These are phyloP conservation scores for Caenorhabditis becei DNA, from an alignment of 2,888 invertebrate genomes.

Conservation along the genomic window DNA sequence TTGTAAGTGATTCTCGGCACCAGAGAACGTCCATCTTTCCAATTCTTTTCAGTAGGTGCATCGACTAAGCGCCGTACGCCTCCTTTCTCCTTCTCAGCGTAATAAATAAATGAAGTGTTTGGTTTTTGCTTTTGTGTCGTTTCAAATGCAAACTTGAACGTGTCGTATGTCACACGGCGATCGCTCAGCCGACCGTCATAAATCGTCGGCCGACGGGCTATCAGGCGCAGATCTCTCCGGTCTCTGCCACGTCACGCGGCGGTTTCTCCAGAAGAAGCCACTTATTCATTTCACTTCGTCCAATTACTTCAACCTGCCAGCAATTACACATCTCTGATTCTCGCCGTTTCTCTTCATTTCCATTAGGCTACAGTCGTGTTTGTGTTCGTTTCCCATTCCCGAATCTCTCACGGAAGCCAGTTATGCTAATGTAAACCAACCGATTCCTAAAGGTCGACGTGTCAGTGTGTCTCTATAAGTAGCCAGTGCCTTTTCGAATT, in stretches of 20 bases:
- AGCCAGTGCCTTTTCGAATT: constrained; percentile 10
- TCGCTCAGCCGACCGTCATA: constrained; percentile 26
- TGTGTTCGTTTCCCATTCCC: constrained; percentile 23
- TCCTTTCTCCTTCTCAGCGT: constrained; percentile 19
- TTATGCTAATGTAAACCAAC: constrained; percentile 34
- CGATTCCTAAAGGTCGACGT: constrained; percentile 19
- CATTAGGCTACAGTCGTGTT: constrained; percentile 5
- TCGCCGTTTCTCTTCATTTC: background rate
- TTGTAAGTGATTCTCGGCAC: constrained; percentile 17
- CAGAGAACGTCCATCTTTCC: background rate
- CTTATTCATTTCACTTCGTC: background rate
- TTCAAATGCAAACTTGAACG: constrained; percentile 48
- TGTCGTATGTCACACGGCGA: constrained; percentile 38
- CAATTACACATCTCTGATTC: background rate
- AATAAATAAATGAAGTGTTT: constrained; percentile 58
- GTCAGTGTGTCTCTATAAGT: constrained; percentile 2
- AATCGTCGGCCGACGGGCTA: constrained; percentile 33
- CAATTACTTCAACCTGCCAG: constrained; percentile 14
- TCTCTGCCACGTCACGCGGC: constrained; percentile 19
- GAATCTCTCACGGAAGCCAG: constrained; percentile 26
- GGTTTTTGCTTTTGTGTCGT: constrained; percentile 54
- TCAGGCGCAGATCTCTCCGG: constrained; percentile 27
- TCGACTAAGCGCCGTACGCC: constrained; percentile 1
- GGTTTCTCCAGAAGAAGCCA: background rate
- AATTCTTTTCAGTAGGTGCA: constrained; percentile 37